Base-by-base conservation (phyloP, 1,140 invertebrate genomes). In the Portunus trituberculatus region DNA sequence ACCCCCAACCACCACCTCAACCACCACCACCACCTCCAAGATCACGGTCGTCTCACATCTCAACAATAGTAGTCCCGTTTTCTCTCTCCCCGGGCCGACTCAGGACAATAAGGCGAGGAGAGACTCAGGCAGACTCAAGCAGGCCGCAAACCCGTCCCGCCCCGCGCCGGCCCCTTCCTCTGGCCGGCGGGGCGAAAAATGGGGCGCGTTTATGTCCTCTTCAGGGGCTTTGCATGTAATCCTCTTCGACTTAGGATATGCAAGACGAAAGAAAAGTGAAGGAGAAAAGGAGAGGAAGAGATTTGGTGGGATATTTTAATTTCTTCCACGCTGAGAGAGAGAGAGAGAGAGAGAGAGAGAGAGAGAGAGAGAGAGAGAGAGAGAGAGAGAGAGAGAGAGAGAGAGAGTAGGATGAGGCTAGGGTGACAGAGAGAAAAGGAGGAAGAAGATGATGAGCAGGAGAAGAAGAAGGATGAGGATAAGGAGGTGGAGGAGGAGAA, bases 171-270 rank as follows among this genome's bases (percentile, higher is more conserved):
- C 29, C 67, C 91, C 59, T 92, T 76, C 31, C 59, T 76, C 46
- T 91, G 20, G 29, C 45, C 48, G 52, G 2, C 10, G 52, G 20
- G 52, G 52, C 4, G 89, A 46, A 52, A 52, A 92, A 59, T 59
- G 90, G 59, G 48, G 29, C 46, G 31, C 29, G 90, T 39, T 92
- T 67, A 84, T 39, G 48, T 93, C 67, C 31, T 83, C 20, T 46
- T 93, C n/a, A 39, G 90, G 90, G 67, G 90, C 52, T 92, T 92
- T 92, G 90, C 46, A 92, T 92, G 45, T 67, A 92, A 92, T 92
- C 91, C 31, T 25, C 45, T 92, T 59, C 67, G 67, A 82, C 67
- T 92, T 92, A 46, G 46, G 39, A 76, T 48, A 48, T 76, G 39
- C 32, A 93, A 87, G n/a, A 59, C 39, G 92, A 83, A 59, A 82